Evolutionary conservation across 2,888 invertebrate species (phyloP), one percentile per base, ranked within the genome.

Genomic region (Punctoribates punctum): DNA sequence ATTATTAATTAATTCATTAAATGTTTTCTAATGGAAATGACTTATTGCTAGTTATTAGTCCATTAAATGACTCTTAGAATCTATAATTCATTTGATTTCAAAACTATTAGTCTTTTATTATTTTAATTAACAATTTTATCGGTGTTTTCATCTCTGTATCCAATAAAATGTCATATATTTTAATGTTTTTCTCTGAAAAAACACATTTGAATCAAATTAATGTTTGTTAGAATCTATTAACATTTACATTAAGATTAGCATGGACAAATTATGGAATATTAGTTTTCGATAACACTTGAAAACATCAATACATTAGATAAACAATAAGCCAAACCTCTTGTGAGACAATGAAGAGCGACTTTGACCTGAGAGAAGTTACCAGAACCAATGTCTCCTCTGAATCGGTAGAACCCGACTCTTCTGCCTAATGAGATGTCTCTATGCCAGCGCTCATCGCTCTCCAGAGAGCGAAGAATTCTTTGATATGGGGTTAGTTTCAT

Each of bases 281-380:
- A 8, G 34, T 34, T 25, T 57, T 57, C 57, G 25, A 57, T 57
- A 48, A 48, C 15, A 15, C n/a, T 17, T 17, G 4, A 48, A 48
- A 17, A 48, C 15, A 48, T 48, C n/a, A 48, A 17, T 48, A n/a
- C 2, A 60, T 17, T 15, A 38, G 3, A 15, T 42, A 20, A 34
- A 57, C n/a, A 51, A 74, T 25, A 46, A 75, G 42, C 29, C 4
- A n/a, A 82, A 89, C 91, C 91, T 86, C 89, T 88, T 48, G 90
- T 90, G 78, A 91, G 84, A 79, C 89, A 88, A 84, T 92, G 91
- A 73, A 89, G 86, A 65, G 89, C 91, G 81, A 91, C 85, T 83
- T 90, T 90, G 81, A 92, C 91, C 84, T 90, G 89, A 62, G 91
- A 90, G 84, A 91, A 92, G 84, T 91, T 92, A 73, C 91, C 91